Conservation (phyloP, 1,140 invertebrate genomes). For the Diprion similis region DNA sequence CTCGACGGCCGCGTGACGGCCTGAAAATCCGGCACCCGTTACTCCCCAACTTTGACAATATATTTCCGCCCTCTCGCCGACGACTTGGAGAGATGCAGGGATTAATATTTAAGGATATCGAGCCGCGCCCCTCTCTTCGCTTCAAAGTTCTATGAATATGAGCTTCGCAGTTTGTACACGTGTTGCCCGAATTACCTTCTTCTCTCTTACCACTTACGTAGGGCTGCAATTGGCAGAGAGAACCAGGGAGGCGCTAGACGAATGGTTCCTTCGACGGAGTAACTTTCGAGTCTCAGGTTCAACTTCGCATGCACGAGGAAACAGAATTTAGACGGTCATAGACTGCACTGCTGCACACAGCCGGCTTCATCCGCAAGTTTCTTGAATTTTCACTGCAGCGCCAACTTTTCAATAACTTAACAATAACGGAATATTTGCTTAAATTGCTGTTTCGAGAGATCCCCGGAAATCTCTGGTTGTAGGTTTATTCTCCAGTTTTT, state of each 20-base stretch:
- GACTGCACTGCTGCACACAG: too few species aligned
- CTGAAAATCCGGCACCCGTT: background rate
- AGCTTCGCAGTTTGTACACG: background rate
- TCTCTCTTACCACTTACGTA: conserved; percentile 4
- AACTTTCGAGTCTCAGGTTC: background rate
- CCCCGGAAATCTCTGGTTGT: too few species aligned
- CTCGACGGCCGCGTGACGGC: background rate
- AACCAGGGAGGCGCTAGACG: background rate
- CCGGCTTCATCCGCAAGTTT: background rate
- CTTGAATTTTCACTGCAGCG: background rate
- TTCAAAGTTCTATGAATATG: conserved; percentile 8
- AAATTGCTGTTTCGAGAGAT: too few species aligned
- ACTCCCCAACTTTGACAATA: background rate
- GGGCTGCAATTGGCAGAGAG: background rate
- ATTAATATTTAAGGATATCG: conserved; percentile 13
- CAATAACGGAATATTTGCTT: too few species aligned
- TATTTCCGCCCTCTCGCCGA: background rate
- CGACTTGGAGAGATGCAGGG: conserved; percentile 11
- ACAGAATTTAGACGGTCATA: background rate
- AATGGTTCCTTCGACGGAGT: background rate
- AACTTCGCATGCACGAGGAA: background rate
- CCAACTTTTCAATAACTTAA: background rate
- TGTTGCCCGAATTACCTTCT: conserved; percentile 2
- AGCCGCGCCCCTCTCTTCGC: background rate
- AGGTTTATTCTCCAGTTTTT: too few species aligned